Percentiles rank a stretch among this genome's conserved stretches.
These are phyloP conservation scores for Spilogale gracilis DNA, from an alignment of 2,113 vertebrate species.

Conservation along the genomic window DNA sequence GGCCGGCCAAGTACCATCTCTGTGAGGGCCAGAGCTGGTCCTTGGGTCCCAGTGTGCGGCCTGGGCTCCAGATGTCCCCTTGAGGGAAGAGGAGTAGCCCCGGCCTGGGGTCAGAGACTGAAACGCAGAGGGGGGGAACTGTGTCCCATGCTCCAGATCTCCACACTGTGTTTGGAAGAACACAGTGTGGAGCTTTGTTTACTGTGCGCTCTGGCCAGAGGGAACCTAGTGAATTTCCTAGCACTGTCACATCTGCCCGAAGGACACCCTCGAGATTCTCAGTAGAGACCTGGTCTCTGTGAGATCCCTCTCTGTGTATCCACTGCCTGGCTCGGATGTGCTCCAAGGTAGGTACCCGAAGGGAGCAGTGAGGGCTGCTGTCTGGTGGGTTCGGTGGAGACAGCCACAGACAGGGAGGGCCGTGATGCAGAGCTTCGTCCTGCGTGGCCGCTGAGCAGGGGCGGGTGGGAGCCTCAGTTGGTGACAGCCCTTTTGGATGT, in stretches of 20 bases:
- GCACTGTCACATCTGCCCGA: neutral
- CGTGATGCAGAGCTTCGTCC: neutral
- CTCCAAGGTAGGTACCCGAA: neutral
- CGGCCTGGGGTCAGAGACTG: neutral
- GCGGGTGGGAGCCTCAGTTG: rapidly evolving
- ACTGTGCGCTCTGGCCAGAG: neutral
- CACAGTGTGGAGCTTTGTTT: neutral
- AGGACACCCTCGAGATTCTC: neutral
- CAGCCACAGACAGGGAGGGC: neutral
- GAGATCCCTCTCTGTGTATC: neutral
- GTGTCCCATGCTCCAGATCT: too few relatives aligned
- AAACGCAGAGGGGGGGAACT: too few relatives aligned
- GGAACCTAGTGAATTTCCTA: neutral
- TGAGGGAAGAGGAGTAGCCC: neutral
- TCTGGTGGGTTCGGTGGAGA: neutral
- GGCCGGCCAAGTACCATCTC: neutral
- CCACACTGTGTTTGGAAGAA: too few relatives aligned
- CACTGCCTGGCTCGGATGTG: neutral
- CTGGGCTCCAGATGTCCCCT: neutral
- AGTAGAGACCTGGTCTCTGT: neutral
- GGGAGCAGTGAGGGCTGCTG: neutral
- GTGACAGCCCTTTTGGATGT: neutral
- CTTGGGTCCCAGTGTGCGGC: neutral
- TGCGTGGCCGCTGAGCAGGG: neutral
- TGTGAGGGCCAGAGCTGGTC: neutral